Evolutionary conservation across 2,113 vertebrate genomes (phyloP).

Genomic region (Macaca nemestrina): DNA sequence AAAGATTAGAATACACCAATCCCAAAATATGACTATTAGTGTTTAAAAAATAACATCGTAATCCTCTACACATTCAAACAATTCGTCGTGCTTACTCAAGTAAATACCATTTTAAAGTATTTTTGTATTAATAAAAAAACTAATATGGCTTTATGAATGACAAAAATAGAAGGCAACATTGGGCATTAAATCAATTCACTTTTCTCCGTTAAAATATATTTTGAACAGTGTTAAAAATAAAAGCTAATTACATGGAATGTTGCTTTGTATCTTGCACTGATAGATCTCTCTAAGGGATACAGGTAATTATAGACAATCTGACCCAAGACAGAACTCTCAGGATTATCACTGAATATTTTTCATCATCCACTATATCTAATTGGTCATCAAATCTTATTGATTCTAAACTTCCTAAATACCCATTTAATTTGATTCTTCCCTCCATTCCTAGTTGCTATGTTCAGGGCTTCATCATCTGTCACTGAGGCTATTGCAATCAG

Average conservation of each 20-base stretch:
- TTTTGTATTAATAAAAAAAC: not conserved
- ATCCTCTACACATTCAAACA: not conserved
- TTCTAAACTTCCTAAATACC: not conserved
- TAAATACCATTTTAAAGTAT: not conserved
- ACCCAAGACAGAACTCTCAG: not conserved
- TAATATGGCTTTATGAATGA: not conserved
- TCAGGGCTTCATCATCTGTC: not conserved
- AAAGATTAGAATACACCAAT: not conserved
- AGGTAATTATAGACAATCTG: constrained; percentile 26
- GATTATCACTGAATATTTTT: not conserved
- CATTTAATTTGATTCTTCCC: not conserved
- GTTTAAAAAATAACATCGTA: not conserved
- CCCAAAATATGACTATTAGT: not conserved
- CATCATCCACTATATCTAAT: not conserved
- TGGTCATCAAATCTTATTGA: not conserved
- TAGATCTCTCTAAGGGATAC: not conserved
- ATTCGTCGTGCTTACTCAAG: not conserved
- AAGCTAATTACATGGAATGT: constrained; percentile 31
- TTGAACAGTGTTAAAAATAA: constrained; percentile 20
- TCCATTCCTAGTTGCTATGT: not conserved
- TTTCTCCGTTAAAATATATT: not conserved
- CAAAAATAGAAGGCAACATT: not conserved
- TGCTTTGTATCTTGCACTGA: not conserved
- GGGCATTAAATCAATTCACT: not conserved
- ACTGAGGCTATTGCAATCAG: not conserved